Evolutionary conservation across 2,888 invertebrate genomes (phyloP).

Genomic region (Drosophila melanosoma): DNA sequence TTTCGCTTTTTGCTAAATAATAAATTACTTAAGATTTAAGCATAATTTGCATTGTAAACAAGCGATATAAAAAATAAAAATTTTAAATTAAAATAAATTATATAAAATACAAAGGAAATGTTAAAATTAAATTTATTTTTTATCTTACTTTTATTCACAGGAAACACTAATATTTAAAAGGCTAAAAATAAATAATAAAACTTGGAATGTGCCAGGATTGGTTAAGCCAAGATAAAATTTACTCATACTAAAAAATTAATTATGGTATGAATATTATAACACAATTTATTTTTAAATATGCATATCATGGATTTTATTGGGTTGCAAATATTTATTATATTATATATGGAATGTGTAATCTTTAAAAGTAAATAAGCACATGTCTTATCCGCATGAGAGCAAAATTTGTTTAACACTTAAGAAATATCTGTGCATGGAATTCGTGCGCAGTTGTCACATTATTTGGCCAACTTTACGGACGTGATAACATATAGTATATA

Average conservation of each 20-base stretch:
- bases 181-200: not conserved
- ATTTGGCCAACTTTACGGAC: conserved; percentile 15
- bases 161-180: not conserved
- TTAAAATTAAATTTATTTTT: no score
- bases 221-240: not conserved
- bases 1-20: no score
- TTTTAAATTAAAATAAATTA: not conserved
- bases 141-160: not conserved
- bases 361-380: conserved; percentile 18
- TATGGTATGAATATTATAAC: not conserved
- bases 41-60: not conserved
- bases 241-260: not conserved
- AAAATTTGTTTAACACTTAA: conserved; percentile 16
- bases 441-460: conserved; percentile 31
- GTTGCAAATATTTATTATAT: not conserved
- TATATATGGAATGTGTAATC: not conserved
- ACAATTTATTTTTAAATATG: not conserved
- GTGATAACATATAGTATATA: conserved; percentile 19
- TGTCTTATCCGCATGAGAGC: conserved; percentile 15
- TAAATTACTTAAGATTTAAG: not conserved
- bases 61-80: not conserved
- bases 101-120: not conserved
- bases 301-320: not conserved
- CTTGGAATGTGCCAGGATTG: not conserved
- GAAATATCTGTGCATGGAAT: conserved; percentile 21